A percentile compares a stretch with the other conserved stretches of the same genome.
These are phyloP conservation scores for Leptogaster cylindrica DNA, from an alignment of 2,888 invertebrate species.

Conservation along the genomic window DNA sequence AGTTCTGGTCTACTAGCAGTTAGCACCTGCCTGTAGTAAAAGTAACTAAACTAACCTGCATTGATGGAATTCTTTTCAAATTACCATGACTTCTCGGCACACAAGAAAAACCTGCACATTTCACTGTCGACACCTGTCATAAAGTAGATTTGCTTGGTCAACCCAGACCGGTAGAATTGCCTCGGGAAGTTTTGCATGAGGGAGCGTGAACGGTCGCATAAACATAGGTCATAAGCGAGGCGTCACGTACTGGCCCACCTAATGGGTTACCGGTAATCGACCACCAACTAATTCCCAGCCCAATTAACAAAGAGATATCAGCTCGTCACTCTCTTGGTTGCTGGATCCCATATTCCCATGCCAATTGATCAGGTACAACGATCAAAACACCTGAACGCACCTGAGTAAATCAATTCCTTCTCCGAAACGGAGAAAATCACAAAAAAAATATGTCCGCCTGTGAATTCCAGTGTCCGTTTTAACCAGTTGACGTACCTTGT, in stretches of 20 bases:
- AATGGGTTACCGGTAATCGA: constrained; percentile 38
- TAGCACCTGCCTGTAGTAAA: no score
- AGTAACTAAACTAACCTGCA: no score
- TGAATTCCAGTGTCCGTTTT: constrained; percentile 23
- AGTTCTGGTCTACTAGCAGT: no score
- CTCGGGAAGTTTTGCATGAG: not conserved
- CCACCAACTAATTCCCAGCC: constrained; percentile 46
- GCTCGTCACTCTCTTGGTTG: constrained; percentile 45
- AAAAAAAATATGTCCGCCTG: constrained; percentile 12
- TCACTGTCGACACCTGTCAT: not conserved
- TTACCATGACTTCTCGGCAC: no score
- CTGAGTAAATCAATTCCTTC: constrained; percentile 63
- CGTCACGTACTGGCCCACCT: constrained; percentile 45
- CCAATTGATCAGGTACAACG: constrained; percentile 47
- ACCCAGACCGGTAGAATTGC: not conserved
- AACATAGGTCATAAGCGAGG: constrained; percentile 19
- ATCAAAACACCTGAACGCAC: constrained; percentile 54
- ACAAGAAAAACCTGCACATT: no score
- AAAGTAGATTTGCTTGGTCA: not conserved
- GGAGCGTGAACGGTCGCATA: not conserved
- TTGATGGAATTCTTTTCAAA: no score
- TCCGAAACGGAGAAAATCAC: constrained; percentile 55
- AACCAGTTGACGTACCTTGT: constrained; percentile 11
- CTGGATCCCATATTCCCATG: no score
- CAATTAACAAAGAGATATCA: constrained; percentile 44